These are phyloP conservation scores for Capromys pilorides DNA, from an alignment of 2,797 vertebrate species.

Conservation along the genomic window DNA sequence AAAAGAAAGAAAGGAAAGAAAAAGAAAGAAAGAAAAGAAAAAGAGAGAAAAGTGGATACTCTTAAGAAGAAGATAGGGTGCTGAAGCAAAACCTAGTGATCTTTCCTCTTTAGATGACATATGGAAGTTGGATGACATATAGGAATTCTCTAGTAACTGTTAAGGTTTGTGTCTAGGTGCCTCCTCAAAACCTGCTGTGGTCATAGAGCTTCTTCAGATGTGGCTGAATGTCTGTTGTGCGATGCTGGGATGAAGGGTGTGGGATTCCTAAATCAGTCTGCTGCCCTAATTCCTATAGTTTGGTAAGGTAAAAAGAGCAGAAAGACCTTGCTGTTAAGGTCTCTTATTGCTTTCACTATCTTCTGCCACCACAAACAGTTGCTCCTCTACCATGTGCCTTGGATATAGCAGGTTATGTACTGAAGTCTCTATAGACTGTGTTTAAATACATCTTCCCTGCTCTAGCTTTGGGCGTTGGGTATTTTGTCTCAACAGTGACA, in stretches of 20 bases:
- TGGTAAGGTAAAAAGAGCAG: background rate
- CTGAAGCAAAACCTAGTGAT: background rate
- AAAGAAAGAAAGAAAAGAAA: background rate
- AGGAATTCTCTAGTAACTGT: background rate
- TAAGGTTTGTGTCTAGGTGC: background rate
- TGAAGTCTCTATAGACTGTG: background rate
- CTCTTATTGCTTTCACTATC: background rate
- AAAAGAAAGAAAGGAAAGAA: background rate
- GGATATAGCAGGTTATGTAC: background rate
- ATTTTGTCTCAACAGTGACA: background rate
- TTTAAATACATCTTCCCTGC: background rate
- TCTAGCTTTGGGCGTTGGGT: background rate
- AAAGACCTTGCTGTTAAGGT: background rate
- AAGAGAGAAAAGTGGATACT: background rate
- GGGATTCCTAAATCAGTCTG: background rate
- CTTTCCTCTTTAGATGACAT: background rate
- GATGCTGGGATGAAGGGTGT: background rate
- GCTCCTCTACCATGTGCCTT: background rate
- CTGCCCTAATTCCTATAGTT: background rate
- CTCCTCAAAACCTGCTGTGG: background rate
- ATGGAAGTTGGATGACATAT: background rate
- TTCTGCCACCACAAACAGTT: background rate
- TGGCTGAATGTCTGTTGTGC: background rate
- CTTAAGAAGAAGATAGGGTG: background rate
- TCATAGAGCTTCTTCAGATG: background rate